Evolutionary conservation across 2,113 vertebrate species (phyloP).

Genomic region (Nibea coibor): DNA sequence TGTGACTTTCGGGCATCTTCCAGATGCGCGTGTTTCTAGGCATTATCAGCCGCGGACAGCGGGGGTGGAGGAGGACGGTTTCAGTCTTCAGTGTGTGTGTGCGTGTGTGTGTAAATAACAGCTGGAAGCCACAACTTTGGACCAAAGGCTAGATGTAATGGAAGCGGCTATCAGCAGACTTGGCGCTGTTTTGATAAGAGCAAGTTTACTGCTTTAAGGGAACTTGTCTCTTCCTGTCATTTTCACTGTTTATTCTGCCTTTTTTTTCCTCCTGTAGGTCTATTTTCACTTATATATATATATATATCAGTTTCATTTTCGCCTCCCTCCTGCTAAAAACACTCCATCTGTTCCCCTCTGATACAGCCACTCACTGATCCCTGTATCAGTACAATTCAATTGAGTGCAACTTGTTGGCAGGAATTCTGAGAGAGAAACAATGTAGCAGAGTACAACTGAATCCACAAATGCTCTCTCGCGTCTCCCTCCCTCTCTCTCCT

Average conservation of each 20-base stretch:
- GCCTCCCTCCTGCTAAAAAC: constrained; percentile 20
- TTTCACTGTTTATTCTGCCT: neutral
- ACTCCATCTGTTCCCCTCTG: constrained; percentile 46
- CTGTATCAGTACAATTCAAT: constrained; percentile 32
- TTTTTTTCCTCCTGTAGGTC: neutral
- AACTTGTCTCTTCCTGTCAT: constrained; percentile 27
- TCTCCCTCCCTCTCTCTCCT: neutral
- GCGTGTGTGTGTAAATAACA: constrained; percentile 43
- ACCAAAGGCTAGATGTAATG: constrained; percentile 65
- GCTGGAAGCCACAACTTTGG: constrained; percentile 55
- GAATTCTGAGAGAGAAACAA: constrained; percentile 20
- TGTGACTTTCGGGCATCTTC: constrained; percentile 38
- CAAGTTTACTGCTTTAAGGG: constrained; percentile 43
- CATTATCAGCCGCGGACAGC: constrained; percentile 45
- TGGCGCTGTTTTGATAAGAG: constrained; percentile 56
- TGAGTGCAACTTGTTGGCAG: constrained; percentile 35
- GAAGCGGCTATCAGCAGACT: constrained; percentile 49
- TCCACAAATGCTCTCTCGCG: neutral
- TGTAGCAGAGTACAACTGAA: neutral
- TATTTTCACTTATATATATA: neutral
- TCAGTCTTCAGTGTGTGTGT: neutral
- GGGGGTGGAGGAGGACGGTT: constrained; percentile 26
- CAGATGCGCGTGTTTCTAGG: neutral
- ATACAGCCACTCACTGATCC: constrained; percentile 33
- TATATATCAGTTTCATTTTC: constrained; percentile 10